A percentile compares a stretch with the other conserved stretches of the same genome.
These are phyloP conservation scores for Acheta domesticus DNA, from an alignment of 2,888 invertebrate species.

Conservation along the genomic window DNA sequence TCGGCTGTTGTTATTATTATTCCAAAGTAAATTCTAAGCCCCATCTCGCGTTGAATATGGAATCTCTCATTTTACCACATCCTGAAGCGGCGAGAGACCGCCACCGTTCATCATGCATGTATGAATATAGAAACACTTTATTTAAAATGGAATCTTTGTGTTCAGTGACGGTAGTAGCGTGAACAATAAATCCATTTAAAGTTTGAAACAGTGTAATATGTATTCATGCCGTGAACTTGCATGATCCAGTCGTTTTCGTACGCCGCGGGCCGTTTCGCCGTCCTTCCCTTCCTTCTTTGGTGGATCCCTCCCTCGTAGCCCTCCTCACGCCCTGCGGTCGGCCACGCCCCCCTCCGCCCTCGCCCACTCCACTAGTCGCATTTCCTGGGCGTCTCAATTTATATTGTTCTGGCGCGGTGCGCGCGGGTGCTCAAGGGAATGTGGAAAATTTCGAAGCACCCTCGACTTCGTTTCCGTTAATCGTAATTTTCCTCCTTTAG, in stretches of 20 bases:
- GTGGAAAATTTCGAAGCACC: too few relatives aligned
- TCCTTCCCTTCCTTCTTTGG: not conserved
- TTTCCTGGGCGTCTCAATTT: too few relatives aligned
- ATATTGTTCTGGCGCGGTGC: too few relatives aligned
- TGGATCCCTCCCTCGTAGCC: not conserved
- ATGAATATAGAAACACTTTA: constrained; percentile 31
- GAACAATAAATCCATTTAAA: constrained; percentile 37
- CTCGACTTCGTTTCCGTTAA: too few relatives aligned
- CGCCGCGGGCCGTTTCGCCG: constrained; percentile 26
- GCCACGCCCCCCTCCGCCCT: not conserved
- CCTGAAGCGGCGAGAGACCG: not conserved
- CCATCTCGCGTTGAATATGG: constrained; percentile 18
- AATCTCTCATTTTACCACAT: constrained; percentile 25
- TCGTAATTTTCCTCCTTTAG: too few relatives aligned
- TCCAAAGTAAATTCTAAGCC: constrained; percentile 18
- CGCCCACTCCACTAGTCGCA: too few relatives aligned
- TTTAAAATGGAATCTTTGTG: constrained; percentile 25
- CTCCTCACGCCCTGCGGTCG: not conserved
- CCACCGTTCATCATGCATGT: constrained; percentile 23
- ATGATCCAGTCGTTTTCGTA: constrained; percentile 33
- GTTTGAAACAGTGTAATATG: constrained; percentile 37
- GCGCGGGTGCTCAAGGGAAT: too few relatives aligned
- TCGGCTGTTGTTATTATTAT: constrained; percentile 7
- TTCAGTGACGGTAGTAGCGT: constrained; percentile 24
- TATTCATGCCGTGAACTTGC: constrained; percentile 33